Conservation (phyloP, 2,888 invertebrate genomes). For the Tenthredo amoena region DNA sequence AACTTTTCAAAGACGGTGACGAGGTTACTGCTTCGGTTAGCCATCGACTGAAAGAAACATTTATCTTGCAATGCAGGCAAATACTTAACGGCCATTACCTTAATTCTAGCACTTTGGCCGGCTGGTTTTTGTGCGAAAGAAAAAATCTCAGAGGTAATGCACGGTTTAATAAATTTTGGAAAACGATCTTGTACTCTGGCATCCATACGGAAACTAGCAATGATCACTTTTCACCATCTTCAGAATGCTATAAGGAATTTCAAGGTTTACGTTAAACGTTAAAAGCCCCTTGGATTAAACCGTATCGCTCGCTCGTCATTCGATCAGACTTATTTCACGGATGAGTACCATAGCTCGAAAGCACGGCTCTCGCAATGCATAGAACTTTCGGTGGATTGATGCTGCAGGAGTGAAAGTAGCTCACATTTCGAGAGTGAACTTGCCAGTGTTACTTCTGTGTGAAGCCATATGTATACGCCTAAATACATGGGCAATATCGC, state of each 20-base stretch:
- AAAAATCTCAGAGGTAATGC: not conserved
- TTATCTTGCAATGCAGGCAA: not conserved
- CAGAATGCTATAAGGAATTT: not conserved
- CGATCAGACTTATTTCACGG: conserved; percentile 36
- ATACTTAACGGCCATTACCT: not conserved
- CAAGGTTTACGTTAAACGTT: not conserved
- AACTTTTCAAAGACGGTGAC: conserved; percentile 23
- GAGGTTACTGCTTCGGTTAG: not conserved
- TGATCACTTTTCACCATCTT: not conserved
- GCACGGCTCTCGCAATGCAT: conserved; percentile 13
- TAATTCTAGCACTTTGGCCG: not conserved
- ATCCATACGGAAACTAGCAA: not conserved
- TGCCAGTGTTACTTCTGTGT: conserved; percentile 8
- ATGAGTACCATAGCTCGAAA: conserved; percentile 13
- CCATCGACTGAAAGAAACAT: not conserved
- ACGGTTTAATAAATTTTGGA: not conserved
- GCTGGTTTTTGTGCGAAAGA: not conserved
- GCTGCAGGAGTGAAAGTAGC: conserved; percentile 52
- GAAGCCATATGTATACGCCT: not conserved
- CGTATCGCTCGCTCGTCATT: not conserved
- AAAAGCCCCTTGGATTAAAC: not conserved
- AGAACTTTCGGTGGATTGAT: conserved; percentile 41
- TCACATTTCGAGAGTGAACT: conserved; percentile 43
- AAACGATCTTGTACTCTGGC: not conserved
- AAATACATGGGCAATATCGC: conserved; percentile 23